phyloP scores from a whole-genome alignment of 2,888 invertebrate species.

The Sphinx pinastri region DNA sequence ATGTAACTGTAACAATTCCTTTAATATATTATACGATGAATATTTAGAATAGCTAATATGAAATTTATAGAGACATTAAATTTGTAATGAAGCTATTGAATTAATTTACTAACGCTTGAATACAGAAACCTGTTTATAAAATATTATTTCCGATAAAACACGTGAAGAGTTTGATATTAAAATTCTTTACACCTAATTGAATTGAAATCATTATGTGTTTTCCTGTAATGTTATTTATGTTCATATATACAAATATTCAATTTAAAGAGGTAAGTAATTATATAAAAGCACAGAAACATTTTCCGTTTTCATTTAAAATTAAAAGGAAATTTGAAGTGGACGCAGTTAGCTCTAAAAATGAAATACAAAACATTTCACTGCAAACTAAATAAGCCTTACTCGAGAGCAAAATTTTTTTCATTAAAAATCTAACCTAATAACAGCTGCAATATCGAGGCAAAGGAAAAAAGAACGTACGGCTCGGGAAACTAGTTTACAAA shows the following conservation, averaged over 20 bases:
- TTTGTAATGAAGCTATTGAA: slow-evolving; percentile 11
- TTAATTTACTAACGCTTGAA: neutral
- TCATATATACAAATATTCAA: neutral
- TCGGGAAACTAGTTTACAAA: slow-evolving; percentile 23
- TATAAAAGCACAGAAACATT: neutral
- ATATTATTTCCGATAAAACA: neutral
- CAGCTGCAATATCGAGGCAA: slow-evolving; percentile 20
- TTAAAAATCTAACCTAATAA: slow-evolving; percentile 6
- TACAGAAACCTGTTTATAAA: neutral
- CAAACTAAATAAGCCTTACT: slow-evolving; percentile 10
- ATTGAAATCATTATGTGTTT: neutral
- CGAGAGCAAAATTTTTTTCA: neutral
- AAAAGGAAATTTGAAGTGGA: neutral
- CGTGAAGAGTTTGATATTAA: neutral
- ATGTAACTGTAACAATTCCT: slow-evolving; percentile 1
- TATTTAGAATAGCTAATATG: neutral
- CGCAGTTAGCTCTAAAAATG: neutral
- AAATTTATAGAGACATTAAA: slow-evolving; percentile 6
- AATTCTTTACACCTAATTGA: neutral
- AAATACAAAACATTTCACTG: neutral
- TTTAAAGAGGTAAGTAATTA: neutral
- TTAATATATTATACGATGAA: slow-evolving; percentile 4
- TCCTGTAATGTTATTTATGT: neutral
- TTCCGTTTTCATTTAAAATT: no score
- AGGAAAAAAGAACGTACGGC: slow-evolving; percentile 8